Conservation (phyloP, 2,888 invertebrate species). For the Agapostemon virescens region DNA sequence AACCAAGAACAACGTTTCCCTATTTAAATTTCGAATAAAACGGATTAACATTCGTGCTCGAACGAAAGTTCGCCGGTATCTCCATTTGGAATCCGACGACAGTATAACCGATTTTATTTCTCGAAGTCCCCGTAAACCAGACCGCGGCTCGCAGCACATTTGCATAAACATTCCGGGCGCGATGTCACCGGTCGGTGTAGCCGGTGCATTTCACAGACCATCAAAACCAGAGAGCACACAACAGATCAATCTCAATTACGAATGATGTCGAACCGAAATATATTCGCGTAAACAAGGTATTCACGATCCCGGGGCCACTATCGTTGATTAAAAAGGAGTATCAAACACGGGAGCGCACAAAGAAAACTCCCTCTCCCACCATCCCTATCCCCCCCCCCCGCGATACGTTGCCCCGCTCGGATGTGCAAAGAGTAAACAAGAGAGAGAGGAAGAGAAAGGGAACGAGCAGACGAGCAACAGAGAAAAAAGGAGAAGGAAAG, state of each 20-base stretch:
- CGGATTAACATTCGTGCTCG: neutral
- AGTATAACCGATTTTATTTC: neutral
- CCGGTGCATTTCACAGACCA: neutral
- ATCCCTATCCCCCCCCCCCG: too few relatives aligned
- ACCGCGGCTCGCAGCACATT: neutral
- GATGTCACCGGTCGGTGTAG: neutral
- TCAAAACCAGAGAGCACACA: neutral
- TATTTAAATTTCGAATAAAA: neutral
- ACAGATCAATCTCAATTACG: conserved; percentile 10
- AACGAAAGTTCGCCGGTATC: neutral
- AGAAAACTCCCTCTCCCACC: too few relatives aligned
- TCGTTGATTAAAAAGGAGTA: conserved; percentile 8
- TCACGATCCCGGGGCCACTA: conserved; percentile 29
- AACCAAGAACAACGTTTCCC: neutral
- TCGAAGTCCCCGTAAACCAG: neutral
- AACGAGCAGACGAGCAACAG: neutral
- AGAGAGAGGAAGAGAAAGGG: neutral
- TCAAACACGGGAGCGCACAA: neutral
- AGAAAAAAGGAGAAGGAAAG: neutral
- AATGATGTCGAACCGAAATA: conserved; percentile 6
- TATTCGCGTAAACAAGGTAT: conserved; percentile 25
- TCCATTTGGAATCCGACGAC: neutral
- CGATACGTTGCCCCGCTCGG: neutral
- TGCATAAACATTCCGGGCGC: neutral
- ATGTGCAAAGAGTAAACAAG: neutral